Conservation (phyloP, 1,140 invertebrate genomes). For the Lordiphosa mommai region DNA sequence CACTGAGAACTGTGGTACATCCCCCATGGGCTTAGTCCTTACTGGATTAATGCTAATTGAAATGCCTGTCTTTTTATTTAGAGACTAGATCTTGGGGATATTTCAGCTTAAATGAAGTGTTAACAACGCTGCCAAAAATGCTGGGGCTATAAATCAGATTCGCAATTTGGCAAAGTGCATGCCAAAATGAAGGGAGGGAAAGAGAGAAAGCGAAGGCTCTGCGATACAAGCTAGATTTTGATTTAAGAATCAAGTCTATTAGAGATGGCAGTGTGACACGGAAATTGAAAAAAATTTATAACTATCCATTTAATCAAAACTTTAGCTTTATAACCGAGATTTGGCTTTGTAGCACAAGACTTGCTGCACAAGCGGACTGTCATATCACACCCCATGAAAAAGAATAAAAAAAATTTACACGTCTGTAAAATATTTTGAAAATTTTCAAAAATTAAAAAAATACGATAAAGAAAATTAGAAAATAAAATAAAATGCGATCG, state of each 20-base stretch:
- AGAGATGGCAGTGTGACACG: not conserved
- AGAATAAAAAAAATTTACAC: too few relatives aligned
- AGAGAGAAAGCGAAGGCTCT: not conserved
- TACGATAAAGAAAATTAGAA: too few relatives aligned
- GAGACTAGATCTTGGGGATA: conserved; percentile 1
- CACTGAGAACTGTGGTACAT: not conserved
- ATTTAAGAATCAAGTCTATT: not conserved
- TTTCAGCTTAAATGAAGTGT: conserved; percentile 11
- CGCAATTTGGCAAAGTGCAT: conserved; percentile 9
- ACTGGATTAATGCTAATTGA: conserved; percentile 7
- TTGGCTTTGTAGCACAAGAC: too few relatives aligned
- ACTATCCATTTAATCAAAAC: too few relatives aligned
- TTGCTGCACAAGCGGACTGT: too few relatives aligned
- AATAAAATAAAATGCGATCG: too few relatives aligned
- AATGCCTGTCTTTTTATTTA: not conserved
- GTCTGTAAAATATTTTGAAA: too few relatives aligned
- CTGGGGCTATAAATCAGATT: conserved; percentile 6
- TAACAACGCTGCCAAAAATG: conserved; percentile 7
- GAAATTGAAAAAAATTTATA: too few relatives aligned
- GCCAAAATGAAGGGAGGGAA: not conserved
- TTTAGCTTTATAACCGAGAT: too few relatives aligned
- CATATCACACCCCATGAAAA: too few relatives aligned
- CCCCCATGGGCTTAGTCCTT: too few relatives aligned
- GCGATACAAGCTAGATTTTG: not conserved
- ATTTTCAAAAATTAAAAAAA: too few relatives aligned